Conservation (phyloP, 2,888 invertebrate genomes). For the Endotricha flammealis region DNA sequence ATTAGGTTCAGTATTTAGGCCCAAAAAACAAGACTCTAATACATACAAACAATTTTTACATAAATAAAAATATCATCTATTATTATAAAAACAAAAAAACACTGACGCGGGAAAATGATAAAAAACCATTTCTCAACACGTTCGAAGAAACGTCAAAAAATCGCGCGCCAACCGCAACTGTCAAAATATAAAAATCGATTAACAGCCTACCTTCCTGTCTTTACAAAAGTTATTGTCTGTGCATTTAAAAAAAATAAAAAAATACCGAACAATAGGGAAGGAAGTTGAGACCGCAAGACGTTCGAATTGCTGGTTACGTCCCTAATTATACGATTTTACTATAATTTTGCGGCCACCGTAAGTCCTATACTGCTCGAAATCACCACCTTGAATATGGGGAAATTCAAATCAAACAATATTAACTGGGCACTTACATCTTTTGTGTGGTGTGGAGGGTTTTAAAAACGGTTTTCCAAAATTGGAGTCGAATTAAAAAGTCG, state of each 20-base stretch:
- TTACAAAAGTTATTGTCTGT: constrained; percentile 28
- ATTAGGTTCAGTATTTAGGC: too few species aligned
- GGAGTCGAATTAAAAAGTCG: constrained; percentile 26
- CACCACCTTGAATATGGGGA: constrained; percentile 56
- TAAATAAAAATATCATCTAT: too few species aligned
- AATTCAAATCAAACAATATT: constrained; percentile 65
- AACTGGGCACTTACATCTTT: constrained; percentile 39
- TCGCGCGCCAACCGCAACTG: constrained; percentile 64
- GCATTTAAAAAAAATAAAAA: constrained; percentile 31
- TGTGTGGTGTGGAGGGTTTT: constrained; percentile 33
- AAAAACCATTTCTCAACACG: constrained; percentile 39
- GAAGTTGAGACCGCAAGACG: constrained; percentile 68
- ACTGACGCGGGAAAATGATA: constrained; percentile 22
- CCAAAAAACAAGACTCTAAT: too few species aligned
- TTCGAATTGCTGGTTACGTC: constrained; percentile 56
- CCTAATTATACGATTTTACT: constrained; percentile 70
- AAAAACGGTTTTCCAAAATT: constrained; percentile 37
- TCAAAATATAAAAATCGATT: constrained; percentile 73
- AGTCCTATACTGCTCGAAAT: constrained; percentile 46
- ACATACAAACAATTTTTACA: too few species aligned
- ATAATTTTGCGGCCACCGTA: constrained; percentile 62
- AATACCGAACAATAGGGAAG: constrained; percentile 63
- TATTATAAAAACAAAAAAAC: not conserved
- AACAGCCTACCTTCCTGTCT: constrained; percentile 47
- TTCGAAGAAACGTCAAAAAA: constrained; percentile 37